Conservation (phyloP, 2,797 vertebrate genomes). For the Ctenochaetus hawaiiensis region DNA sequence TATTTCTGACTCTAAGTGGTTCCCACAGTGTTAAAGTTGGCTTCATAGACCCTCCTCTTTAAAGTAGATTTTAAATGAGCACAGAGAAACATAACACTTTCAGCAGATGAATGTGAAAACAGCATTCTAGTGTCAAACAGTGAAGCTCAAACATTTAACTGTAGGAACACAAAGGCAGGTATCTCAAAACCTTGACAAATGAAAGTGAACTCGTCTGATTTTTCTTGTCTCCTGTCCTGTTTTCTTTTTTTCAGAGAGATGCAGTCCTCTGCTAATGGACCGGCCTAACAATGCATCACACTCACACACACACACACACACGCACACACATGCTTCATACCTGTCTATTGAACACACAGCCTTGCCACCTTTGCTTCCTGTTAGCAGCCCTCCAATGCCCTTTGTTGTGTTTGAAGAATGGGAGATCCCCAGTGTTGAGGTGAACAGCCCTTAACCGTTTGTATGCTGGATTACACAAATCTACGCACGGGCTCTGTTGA, state of each 20-base stretch:
- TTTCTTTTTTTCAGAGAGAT: constrained; percentile 67
- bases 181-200: background rate
- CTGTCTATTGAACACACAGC: constrained; percentile 59
- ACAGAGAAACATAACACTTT: too few relatives aligned
- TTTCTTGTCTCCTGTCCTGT: background rate
- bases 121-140: too few relatives aligned
- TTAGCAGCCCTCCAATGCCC: constrained; percentile 58
- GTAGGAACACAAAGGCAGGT: background rate
- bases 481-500: constrained; percentile 29
- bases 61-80: too few relatives aligned
- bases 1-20: too few relatives aligned
- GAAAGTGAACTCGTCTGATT: background rate
- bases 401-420: constrained; percentile 58
- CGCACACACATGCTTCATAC: constrained; percentile 40
- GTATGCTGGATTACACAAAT: constrained; percentile 52
- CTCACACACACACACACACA: constrained; percentile 20
- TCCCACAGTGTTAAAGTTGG: too few relatives aligned
- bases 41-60: too few relatives aligned
- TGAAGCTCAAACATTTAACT: too few relatives aligned
- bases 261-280: constrained; percentile 76
- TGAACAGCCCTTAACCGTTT: constrained; percentile 40
- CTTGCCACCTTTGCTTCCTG: constrained; percentile 60
- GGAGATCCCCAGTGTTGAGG: constrained; percentile 38
- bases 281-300: constrained; percentile 57
- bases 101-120: too few relatives aligned